These are phyloP conservation scores for Prunella himalayana DNA, from an alignment of 2,113 vertebrate genomes.

Conservation along the genomic window DNA sequence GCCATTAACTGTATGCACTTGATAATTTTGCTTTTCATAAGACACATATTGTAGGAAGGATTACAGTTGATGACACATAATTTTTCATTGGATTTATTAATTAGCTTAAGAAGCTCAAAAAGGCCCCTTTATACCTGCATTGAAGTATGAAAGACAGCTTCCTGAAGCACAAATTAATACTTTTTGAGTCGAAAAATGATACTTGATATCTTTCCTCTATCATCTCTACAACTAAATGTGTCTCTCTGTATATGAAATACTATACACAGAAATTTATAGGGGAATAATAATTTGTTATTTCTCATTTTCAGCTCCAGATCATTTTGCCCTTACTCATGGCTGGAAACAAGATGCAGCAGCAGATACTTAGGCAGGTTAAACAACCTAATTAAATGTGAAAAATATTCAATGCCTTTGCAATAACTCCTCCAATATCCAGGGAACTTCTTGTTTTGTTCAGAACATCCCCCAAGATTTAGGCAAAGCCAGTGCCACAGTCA, in stretches of 20 bases:
- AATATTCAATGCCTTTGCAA: background rate
- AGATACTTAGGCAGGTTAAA: background rate
- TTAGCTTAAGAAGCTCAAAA: background rate
- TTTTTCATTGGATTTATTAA: background rate
- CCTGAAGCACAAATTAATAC: background rate
- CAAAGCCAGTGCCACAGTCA: background rate
- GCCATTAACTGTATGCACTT: rapidly evolving
- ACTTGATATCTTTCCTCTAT: background rate
- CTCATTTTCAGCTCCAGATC: background rate
- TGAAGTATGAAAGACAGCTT: background rate
- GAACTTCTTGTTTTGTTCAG: background rate
- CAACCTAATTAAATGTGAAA: background rate
- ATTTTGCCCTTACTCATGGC: background rate
- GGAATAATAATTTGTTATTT: background rate
- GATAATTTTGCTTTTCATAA: background rate
- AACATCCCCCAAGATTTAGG: background rate
- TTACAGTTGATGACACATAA: background rate
- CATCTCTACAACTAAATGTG: background rate
- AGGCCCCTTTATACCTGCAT: background rate
- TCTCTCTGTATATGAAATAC: background rate
- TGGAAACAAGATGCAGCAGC: background rate
- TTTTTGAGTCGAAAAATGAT: background rate
- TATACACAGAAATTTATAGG: background rate
- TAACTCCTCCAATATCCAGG: background rate
- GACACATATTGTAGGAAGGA: background rate